Evolutionary conservation across 2,113 vertebrate genomes (phyloP).

Genomic region (Alaudala cheleensis): DNA sequence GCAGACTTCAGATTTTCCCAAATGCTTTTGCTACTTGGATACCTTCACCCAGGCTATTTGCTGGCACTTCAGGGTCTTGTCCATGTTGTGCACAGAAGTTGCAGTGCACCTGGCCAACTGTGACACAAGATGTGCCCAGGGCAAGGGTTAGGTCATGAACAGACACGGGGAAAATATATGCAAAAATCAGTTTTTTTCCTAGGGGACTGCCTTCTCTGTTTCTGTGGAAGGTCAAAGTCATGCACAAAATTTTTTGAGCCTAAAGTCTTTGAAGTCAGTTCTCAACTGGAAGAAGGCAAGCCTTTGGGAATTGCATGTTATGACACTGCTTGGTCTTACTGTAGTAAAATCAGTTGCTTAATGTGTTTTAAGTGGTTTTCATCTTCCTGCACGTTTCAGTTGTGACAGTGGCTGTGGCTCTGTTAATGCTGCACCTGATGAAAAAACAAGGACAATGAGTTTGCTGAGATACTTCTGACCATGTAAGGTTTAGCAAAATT

Average conservation of each 20-base stretch:
- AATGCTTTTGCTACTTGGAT: neutral
- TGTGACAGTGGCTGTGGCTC: neutral
- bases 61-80: accelerated
- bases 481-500: neutral
- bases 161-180: neutral
- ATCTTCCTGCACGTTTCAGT: neutral
- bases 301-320: neutral
- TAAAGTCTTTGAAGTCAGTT: neutral
- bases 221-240: neutral
- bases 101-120: neutral
- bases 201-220: neutral
- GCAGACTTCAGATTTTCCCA: neutral
- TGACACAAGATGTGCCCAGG: neutral
- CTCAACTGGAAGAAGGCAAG: neutral
- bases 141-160: neutral
- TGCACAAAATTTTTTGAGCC: neutral
- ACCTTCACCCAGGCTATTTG: neutral
- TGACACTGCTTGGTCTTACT: neutral
- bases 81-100: accelerated
- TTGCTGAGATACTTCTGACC: neutral
- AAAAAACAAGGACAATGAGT: neutral
- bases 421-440: neutral
- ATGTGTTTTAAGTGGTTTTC: neutral
- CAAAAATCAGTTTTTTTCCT: neutral
- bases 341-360: neutral